These are phyloP conservation scores for Danio choprae DNA, from an alignment of 2,797 vertebrate species.

Conservation along the genomic window DNA sequence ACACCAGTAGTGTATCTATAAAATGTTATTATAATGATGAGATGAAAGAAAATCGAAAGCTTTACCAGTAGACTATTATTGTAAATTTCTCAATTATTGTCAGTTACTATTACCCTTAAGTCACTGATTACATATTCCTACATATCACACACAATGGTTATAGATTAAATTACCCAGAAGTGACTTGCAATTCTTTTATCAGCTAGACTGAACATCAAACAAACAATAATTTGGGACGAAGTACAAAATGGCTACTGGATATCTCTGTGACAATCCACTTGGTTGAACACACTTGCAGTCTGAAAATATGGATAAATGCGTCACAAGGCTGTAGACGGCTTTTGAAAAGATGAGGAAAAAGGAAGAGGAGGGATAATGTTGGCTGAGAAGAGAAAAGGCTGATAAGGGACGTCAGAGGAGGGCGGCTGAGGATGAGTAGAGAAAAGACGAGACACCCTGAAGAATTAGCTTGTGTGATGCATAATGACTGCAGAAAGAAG, in stretches of 20 bases:
- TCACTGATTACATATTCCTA: neutral
- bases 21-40: neutral
- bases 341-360: constrained; percentile 26
- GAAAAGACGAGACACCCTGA: constrained; percentile 16
- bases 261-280: constrained; percentile 25
- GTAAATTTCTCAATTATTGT: neutral
- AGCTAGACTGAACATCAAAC: neutral
- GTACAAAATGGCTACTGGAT: constrained; percentile 32
- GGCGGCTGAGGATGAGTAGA: constrained; percentile 33
- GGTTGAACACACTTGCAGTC: constrained; percentile 1
- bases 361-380: neutral
- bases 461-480: constrained; percentile 36
- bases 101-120: neutral
- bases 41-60: neutral
- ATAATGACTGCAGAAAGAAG: constrained; percentile 38
- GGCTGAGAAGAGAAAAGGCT: constrained; percentile 6
- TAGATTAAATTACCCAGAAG: neutral
- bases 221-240: constrained; percentile 10
- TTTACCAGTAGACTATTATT: neutral
- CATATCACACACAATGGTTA: neutral
- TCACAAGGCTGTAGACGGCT: constrained; percentile 10
- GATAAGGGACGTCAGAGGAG: constrained; percentile 61
- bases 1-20: neutral
- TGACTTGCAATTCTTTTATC: neutral
- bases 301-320: constrained; percentile 14